Percentiles rank a stretch among this genome's conserved stretches.
Conservation (phyloP, 2,797 vertebrate species). For the Takifugu rubripes region DNA sequence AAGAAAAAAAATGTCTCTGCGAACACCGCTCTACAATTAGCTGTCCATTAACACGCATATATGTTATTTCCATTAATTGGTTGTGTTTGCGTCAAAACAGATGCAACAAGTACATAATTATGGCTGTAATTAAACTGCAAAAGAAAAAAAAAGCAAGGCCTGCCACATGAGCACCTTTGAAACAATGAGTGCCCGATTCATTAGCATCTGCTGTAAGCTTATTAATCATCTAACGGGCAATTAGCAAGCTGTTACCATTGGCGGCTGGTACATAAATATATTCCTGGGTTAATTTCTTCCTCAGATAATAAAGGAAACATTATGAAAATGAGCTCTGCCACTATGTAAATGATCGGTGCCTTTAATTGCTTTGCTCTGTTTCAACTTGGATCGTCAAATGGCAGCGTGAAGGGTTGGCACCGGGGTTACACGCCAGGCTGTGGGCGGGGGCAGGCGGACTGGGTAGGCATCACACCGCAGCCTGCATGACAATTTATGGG, state of each 20-base stretch:
- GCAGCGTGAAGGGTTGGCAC: conserved; percentile 50
- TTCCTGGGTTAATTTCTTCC: conserved; percentile 98
- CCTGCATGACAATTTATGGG: conserved; percentile 73
- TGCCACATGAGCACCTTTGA: conserved; percentile 93
- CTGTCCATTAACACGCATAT: conserved; percentile 79
- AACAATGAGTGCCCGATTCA: conserved; percentile 92
- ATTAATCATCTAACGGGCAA: conserved; percentile 99
- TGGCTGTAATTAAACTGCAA: conserved; percentile 95
- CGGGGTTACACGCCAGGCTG: conserved; percentile 59
- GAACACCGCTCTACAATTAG: conserved; percentile 75
- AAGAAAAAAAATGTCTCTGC: conserved; percentile 29
- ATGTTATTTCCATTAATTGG: conserved; percentile 91
- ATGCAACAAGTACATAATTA: conserved; percentile 98
- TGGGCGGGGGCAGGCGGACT: conserved; percentile 54
- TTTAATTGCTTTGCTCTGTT: conserved; percentile 85
- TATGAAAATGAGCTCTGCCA: conserved; percentile 96
- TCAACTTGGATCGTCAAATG: conserved; percentile 68
- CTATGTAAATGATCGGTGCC: conserved; percentile 94
- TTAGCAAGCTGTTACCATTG: conserved; percentile 98
- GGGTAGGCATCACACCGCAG: conserved; percentile 60
- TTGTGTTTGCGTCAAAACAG: conserved; percentile 94
- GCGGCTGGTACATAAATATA: conserved; percentile 97
- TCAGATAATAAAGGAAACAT: conserved; percentile 99
- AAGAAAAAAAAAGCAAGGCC: conserved; percentile 72
- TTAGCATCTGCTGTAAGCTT: conserved; percentile 99